These are phyloP conservation scores for Diplolepis rosae DNA, from an alignment of 2,888 invertebrate genomes.

Conservation along the genomic window DNA sequence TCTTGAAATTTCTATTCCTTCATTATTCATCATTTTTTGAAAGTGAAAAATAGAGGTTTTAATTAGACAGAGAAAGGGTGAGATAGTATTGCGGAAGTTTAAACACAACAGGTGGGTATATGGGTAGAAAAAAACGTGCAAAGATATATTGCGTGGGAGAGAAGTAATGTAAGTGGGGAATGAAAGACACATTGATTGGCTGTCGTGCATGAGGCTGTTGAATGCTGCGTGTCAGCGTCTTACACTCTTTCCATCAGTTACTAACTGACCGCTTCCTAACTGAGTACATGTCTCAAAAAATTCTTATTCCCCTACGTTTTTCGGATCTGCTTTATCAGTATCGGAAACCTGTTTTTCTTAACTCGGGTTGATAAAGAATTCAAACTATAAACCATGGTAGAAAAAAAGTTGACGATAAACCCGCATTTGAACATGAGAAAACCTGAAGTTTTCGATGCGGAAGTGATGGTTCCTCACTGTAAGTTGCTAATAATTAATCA, in stretches of 20 bases:
- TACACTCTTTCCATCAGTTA: conserved; percentile 13
- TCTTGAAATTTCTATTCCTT: background rate
- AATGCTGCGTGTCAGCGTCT: conserved; percentile 24
- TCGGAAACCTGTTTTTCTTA: background rate
- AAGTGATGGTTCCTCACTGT: conserved; percentile 55
- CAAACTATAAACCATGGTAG: background rate
- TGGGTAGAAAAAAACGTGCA: conserved; percentile 12
- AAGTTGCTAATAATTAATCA: conserved; percentile 37
- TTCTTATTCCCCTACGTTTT: background rate
- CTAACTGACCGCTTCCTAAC: conserved; percentile 6
- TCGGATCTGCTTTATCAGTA: background rate
- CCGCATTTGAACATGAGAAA: conserved; percentile 46
- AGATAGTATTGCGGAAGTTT: conserved; percentile 14
- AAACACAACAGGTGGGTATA: conserved; percentile 7
- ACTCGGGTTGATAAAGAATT: background rate
- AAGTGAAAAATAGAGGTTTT: background rate
- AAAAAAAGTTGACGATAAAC: background rate
- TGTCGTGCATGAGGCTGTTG: conserved; percentile 18
- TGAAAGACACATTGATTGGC: conserved; percentile 24
- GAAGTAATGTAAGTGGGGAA: conserved; percentile 7
- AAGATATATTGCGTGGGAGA: background rate
- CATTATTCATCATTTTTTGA: background rate
- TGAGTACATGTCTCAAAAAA: background rate
- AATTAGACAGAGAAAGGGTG: background rate
- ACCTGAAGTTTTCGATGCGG: conserved; percentile 55